A percentile compares a stretch with the other conserved stretches of the same genome.
phyloP scores from a whole-genome alignment of 2,797 vertebrate genomes.

The Strix occidentalis region DNA sequence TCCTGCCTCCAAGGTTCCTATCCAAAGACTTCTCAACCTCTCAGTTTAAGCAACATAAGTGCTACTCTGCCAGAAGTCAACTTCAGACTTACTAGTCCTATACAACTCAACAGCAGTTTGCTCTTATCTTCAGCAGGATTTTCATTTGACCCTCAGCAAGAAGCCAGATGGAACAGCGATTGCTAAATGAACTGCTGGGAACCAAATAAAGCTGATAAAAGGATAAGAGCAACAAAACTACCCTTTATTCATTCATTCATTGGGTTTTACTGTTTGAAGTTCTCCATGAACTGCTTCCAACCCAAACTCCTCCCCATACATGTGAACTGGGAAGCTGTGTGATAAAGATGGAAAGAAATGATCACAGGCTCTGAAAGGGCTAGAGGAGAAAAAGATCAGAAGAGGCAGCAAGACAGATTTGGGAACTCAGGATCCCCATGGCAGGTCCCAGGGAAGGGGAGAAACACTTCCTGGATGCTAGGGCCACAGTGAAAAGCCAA shows the following conservation, averaged over 20 bases:
- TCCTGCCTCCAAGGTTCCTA: not conserved
- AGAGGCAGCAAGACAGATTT: not conserved
- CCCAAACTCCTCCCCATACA: not conserved
- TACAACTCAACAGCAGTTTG: not conserved
- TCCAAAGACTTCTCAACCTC: not conserved
- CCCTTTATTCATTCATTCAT: constrained; percentile 55
- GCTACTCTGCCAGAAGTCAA: not conserved
- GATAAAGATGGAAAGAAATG: not conserved
- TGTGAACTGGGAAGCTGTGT: not conserved
- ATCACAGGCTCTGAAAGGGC: not conserved
- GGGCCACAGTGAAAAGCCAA: not conserved
- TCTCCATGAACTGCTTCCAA: not conserved
- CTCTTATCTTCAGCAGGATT: not conserved
- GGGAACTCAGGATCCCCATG: not conserved
- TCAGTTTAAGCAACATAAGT: not conserved
- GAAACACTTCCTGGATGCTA: not conserved
- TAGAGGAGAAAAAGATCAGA: not conserved
- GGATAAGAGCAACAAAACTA: constrained; percentile 41
- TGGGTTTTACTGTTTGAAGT: not conserved
- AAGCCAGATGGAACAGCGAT: not conserved
- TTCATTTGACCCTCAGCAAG: not conserved
- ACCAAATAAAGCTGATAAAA: constrained; percentile 23
- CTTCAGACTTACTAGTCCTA: not conserved
- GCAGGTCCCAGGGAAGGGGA: not conserved
- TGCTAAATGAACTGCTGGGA: not conserved